Evolutionary conservation across 2,888 invertebrate species (phyloP), one percentile per base, ranked within the genome.

Genomic region (Rhyacophila evoluta): DNA sequence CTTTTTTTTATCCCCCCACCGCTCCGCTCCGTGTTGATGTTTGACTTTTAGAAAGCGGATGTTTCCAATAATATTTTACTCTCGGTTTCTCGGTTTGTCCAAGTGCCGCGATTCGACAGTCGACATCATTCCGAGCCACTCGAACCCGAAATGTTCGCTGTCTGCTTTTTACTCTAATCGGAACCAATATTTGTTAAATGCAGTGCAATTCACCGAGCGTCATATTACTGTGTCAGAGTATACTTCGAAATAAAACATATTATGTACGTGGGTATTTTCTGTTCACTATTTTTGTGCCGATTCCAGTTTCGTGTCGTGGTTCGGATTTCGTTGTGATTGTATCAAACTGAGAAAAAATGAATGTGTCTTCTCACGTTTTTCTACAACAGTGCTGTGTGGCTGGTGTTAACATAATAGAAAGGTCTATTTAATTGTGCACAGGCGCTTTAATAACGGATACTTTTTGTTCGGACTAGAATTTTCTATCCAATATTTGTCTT

Each of bases 11-110:
- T 55, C 25, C 8, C 55, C 55, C 55, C 55, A 55, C 55, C 55
- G 12, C 55, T 19, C 55, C 15, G 55, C 10, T 12, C 55, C 15
- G 55, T 55, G 55, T 55, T 55, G 55, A 55, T 55, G 55, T 55
- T 55, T 55, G 55, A 55, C 55, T 55, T 55, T 55, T 55, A 55
- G 55, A 55, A 55, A 55, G 55, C 55, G 55, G 55, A 55, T 55
- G 55, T 55, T 55, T 55, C 55, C 55, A 55, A 55, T 55, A 55
- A 55, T 19, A 55, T 55, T 55, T 55, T 55, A 55, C 55, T 55
- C 55, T 55, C 55, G 55, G 55, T 55, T 55, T 55, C 55, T 55
- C 55, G 55, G 55, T 10, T 39, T 55, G 55, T 55, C 55, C 55
- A 15, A 55, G 55, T 55, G 55, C 55, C 19, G 55, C 19, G 55